Conservation (phyloP, 2,113 vertebrate genomes). For the Podarcis muralis region DNA sequence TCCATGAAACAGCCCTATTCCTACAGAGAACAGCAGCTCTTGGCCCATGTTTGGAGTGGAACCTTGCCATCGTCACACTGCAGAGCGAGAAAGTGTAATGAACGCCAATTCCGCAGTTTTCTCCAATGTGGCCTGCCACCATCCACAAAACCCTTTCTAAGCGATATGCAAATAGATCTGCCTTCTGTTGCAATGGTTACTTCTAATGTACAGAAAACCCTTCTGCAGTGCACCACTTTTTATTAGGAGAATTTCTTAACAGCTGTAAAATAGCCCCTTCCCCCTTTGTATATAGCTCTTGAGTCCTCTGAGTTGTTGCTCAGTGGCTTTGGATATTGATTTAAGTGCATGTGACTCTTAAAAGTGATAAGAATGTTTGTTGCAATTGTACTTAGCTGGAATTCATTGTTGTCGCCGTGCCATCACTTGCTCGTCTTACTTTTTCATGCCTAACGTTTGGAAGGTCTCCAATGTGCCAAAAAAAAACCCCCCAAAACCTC, state of each 20-base stretch:
- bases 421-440: not conserved
- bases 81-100: not conserved
- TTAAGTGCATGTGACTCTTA: conserved; percentile 45
- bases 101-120: not conserved
- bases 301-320: rapidly evolving
- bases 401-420: not conserved
- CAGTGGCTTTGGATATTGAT: not conserved
- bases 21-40: not conserved
- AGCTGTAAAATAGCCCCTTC: not conserved
- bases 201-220: not conserved
- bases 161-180: not conserved
- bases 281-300: conserved; percentile 59
- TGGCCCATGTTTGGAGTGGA: not conserved
- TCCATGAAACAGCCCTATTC: not conserved
- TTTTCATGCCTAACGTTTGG: not conserved
- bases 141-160: not conserved
- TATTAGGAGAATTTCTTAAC: not conserved
- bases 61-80: not conserved
- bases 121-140: too few species aligned
- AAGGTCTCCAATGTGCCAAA: conserved; percentile 20
- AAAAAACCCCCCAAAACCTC: not conserved
- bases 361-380: not conserved
- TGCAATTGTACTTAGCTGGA: conserved; percentile 16
- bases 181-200: not conserved
- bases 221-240: not conserved